Base-by-base conservation (phyloP, 1,140 invertebrate genomes). In the Limonius californicus region DNA sequence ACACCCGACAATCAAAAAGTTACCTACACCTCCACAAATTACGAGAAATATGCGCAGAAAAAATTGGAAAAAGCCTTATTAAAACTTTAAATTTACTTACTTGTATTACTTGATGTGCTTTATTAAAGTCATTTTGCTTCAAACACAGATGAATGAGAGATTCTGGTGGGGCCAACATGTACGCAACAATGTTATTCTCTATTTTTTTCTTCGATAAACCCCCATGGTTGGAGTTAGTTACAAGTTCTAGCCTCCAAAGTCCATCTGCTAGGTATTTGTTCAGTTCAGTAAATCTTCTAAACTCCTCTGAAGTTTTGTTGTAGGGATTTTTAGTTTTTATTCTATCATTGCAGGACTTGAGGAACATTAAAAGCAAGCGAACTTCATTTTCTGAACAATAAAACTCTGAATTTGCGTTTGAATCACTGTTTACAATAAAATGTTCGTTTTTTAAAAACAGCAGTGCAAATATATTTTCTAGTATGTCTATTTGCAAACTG, bases 31-130 rank as follows among this genome's bases (percentile, higher is more conserved):
- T 69, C 74, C n/a, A 75, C 74, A 8, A 59, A 56, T 18, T 74
- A 76, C 59, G 75, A 76, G 64, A 68, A 66, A 47, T 73, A 76
- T 60, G 68, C 70, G n/a, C 68, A 76, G 15, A 69, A 70, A 63
- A 62, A 68, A 55, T 62, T 76, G 20, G 70, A 75, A 61, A 68
- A 75, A 59, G 69, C 63, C 30, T 58, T 76, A 21, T 59, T 67
- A 59, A 69, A 69, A 45, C 42, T 74, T 32, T 70, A 64, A 57
- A 62, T 18, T 54, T 20, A 67, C 63, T 71, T 72, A 77, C 75
- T 70, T 72, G 60, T 45, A 77, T 67, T 9, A 77, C 75, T 70
- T 77, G 69, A 59, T 69, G 64, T 2, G 70, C 71, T 55, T 70
- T 66, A 30, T 67, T 59, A 62, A 76, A 74, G 57, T 73, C 59